These are phyloP conservation scores for Chaetura pelagica DNA, from an alignment of 2,113 vertebrate species.

Conservation along the genomic window DNA sequence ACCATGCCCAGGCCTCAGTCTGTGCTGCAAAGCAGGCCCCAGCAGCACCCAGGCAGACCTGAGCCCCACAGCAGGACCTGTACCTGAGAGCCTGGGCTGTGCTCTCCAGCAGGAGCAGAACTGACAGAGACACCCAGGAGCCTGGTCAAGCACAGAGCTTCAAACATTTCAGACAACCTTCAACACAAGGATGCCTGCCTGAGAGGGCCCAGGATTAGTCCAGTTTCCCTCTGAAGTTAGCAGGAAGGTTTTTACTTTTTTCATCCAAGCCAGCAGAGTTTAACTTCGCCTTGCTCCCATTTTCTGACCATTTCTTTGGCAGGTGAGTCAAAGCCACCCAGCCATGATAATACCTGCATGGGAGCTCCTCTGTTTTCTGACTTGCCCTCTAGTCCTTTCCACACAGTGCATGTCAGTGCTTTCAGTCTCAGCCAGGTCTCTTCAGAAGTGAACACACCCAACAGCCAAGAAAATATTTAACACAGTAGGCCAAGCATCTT, in stretches of 20 bases:
- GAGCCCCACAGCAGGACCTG: too few species aligned
- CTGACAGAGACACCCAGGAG: background rate
- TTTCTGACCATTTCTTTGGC: background rate
- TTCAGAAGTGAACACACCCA: background rate
- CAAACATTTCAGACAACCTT: background rate
- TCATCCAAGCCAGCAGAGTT: background rate
- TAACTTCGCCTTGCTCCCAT: background rate
- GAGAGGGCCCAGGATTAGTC: background rate
- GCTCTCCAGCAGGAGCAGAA: too few species aligned
- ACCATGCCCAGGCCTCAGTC: too few species aligned
- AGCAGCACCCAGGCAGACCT: too few species aligned
- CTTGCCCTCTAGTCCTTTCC: background rate
- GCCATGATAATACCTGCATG: background rate
- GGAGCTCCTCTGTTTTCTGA: background rate
- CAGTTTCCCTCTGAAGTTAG: background rate
- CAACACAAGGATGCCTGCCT: background rate
- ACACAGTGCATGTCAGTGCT: background rate
- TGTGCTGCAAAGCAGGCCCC: too few species aligned
- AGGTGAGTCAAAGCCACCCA: background rate
- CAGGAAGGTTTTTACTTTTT: background rate
- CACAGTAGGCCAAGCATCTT: background rate
- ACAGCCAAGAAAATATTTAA: background rate
- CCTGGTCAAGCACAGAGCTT: background rate
- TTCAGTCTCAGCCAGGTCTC: background rate
- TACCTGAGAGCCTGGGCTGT: too few species aligned